phyloP scores from a whole-genome alignment of 2,113 vertebrate species.

The Eulemur macaco region DNA sequence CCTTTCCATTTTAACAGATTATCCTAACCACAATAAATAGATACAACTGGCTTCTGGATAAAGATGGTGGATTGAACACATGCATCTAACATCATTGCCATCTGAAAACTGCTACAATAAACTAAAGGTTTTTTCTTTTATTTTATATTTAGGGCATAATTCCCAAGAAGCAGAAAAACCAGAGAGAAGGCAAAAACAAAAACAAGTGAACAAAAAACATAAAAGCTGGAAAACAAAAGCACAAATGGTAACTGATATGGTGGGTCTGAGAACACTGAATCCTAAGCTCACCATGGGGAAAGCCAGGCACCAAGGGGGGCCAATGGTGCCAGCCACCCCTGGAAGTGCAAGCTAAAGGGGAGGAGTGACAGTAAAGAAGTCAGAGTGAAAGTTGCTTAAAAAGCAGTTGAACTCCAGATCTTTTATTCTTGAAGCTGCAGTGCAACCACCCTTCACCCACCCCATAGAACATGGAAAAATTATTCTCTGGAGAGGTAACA shows the following conservation, averaged over 20 bases:
- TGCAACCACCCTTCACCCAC: neutral
- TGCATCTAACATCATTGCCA: neutral
- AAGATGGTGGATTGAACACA: neutral
- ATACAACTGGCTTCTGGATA: neutral
- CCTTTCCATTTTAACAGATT: neutral
- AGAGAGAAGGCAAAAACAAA: neutral
- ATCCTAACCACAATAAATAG: neutral
- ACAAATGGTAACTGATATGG: neutral
- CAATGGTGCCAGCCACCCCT: too few relatives aligned
- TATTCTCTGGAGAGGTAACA: neutral
- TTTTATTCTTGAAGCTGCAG: neutral
- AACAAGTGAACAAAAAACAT: neutral
- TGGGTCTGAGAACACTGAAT: neutral
- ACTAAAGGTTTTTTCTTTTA: neutral
- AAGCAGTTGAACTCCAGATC: neutral
- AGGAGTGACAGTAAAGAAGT: neutral
- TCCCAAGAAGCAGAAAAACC: neutral
- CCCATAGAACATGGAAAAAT: neutral
- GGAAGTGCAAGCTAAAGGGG: too few relatives aligned
- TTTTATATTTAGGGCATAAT: neutral
- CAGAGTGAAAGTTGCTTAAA: too few relatives aligned
- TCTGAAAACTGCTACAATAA: neutral
- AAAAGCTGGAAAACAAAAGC: neutral
- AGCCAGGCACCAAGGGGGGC: neutral
- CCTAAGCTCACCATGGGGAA: neutral